Evolutionary conservation across 2,797 vertebrate genomes (phyloP).

Genomic region (Enteromius unitaeniatus): DNA sequence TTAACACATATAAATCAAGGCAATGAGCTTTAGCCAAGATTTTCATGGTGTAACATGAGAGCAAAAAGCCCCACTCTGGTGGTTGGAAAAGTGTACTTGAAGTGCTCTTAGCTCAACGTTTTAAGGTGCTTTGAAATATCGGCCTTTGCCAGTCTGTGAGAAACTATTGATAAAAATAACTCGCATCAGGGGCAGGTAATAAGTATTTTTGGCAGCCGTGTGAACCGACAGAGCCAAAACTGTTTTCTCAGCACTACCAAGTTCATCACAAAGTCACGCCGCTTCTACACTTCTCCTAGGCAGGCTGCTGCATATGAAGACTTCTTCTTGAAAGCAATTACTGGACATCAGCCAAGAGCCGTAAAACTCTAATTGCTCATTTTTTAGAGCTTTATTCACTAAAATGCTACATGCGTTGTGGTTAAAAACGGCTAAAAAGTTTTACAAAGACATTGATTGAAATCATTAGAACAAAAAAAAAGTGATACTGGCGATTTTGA

Average conservation of each 20-base stretch:
- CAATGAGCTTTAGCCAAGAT: conserved; percentile 21
- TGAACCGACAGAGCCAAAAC: conserved; percentile 45
- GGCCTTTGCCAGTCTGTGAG: conserved; percentile 42
- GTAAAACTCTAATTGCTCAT: conserved; percentile 33
- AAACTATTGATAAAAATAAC: conserved; percentile 57
- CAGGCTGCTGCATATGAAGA: neutral
- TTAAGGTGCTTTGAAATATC: conserved; percentile 34
- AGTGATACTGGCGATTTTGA: neutral
- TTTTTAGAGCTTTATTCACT: conserved; percentile 22
- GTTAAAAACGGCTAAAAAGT: neutral
- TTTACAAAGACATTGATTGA: conserved; percentile 18
- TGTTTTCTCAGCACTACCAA: conserved; percentile 50
- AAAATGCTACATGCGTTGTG: conserved; percentile 16
- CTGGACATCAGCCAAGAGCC: conserved; percentile 34
- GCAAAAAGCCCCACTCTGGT: neutral
- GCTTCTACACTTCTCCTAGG: conserved; percentile 27
- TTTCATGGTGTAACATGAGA: conserved; percentile 17
- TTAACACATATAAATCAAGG: conserved; percentile 17
- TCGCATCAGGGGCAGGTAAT: conserved; percentile 44
- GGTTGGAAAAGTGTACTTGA: conserved; percentile 6
- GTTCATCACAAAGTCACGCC: conserved; percentile 50
- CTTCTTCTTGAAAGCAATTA: conserved; percentile 27
- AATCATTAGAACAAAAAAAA: conserved; percentile 11
- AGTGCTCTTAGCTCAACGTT: conserved; percentile 20
- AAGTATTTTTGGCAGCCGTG: conserved; percentile 51